Base-by-base conservation (phyloP, 2,797 vertebrate species). In the Sitta carolinensis region DNA sequence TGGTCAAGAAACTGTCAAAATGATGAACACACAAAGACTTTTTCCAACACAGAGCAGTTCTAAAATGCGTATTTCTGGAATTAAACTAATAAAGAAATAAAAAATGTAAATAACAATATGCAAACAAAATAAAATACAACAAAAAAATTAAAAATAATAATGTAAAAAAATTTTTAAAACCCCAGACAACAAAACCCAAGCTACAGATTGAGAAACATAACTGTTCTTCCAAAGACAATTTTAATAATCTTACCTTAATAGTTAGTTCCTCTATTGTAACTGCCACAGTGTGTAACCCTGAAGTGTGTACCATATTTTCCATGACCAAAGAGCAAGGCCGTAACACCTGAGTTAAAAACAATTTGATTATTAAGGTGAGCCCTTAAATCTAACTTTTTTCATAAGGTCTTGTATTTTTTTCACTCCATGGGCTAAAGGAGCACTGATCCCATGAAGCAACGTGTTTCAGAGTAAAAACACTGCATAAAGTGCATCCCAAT, bases 261-360 rank as follows among this genome's bases (percentile, higher is more conserved):
- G 98, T 97, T 91, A 99, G 97, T 94, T 99, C 98, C 91, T 99
- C 98, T 67, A 99, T 94, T 16, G 76, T 98, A 88, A 99, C 96
- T 27, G 94, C 98, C 87, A 98, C 98, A 21, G 89, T 98, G 75
- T 99, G 97, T 13, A 98, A 97, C 67, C 98, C 98, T 40, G 97
- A 97, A 69, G 92, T 83, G 40, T 97, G 97, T 19, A 95, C 93
- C 93, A 92, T 98, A 69, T 98, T 99, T 96, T 99, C 98, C 97
- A 99, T 93, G 84, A 97, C 93, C 54, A 99, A 97, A 11, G 98
- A 99, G 94, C 99, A 99, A 1, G 99, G 99, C 11, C 97, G 97
- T 82, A 99, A 95, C 48, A 99, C 98, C 99, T 99, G 72, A 89
- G 62, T 48, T 43, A 48, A 94, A 95, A 88, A 85, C 7, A 12